Evolutionary conservation across 2,888 invertebrate species (phyloP), one percentile per base, ranked within the genome.

Genomic region (Nomada lathburiana): DNA sequence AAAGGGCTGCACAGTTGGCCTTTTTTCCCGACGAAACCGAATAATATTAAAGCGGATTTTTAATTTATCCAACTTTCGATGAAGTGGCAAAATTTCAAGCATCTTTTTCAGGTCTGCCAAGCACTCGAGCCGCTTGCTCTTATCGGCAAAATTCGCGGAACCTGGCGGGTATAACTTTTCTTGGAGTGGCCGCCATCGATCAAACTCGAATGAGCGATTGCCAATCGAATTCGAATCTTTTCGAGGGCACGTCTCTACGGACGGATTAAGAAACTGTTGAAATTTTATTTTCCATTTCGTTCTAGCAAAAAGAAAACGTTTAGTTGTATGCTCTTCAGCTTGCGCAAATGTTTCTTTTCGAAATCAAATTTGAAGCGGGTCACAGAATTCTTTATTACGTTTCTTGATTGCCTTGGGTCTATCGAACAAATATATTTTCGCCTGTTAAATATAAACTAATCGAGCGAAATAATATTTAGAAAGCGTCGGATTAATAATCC

Each of bases 111-210:
- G 42, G 67, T 52, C 74, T 71, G 59, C 63, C 73, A 76, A 73
- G 74, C 76, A 72, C 69, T 63, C 42, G 73, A 76, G 53, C 60
- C 69, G 68, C 75, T 84, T 65, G 55, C 55, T 42, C 13, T 52
- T 79, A 76, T 82, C 74, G 73, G 64, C 53, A 62, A 76, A 80
- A 85, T 85, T 85, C 79, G 79, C 69, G 76, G 85, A 82, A 79
- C 64, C 71, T 62, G 62, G 53, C 73, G 57, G 55, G 59, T 64
- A 52, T 85, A 85, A 85, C 73, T 85, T 77, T 67, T 53, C 72
- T 67, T 85, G 50, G 36, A 85, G 82, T 85, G 72, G 71, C 52
- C 29, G 64, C 57, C 86, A 86, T 86, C 82, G 76, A 86, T 86
- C 87, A 82, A 87, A 80, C 85, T 76, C 74, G 76, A 77, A 75